Percentiles rank a stretch among this genome's conserved stretches.
phyloP scores from a whole-genome alignment of 2,888 invertebrate genomes.

The Pantelozetes paolii region DNA sequence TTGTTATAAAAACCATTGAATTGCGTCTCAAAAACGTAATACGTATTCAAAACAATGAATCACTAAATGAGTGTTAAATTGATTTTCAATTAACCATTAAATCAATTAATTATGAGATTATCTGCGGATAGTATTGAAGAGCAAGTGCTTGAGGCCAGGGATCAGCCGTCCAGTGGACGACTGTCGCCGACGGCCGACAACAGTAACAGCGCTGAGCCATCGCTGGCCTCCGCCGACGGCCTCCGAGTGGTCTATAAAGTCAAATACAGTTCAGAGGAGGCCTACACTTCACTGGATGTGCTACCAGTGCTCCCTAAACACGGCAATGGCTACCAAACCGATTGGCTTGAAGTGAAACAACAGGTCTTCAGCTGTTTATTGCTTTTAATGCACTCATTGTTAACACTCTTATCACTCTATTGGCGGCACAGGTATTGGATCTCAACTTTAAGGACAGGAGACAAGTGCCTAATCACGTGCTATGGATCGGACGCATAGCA shows the following conservation, averaged over 20 bases:
- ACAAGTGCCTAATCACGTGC: background rate
- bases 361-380: background rate
- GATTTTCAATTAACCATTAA: background rate
- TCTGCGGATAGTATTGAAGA: slow-evolving; percentile 24
- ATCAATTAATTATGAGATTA: slow-evolving; percentile 18
- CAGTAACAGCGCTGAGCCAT: background rate
- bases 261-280: background rate
- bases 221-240: background rate
- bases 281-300: background rate
- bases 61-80: background rate
- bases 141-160: background rate
- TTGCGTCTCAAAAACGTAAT: background rate
- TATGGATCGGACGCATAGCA: background rate
- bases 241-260: background rate
- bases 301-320: background rate
- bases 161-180: background rate
- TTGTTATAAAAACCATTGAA: background rate
- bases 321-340: background rate
- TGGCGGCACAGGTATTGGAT: background rate
- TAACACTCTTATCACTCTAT: background rate
- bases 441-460: background rate
- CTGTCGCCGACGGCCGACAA: background rate
- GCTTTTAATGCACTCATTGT: background rate
- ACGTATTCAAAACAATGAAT: background rate
- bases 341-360: slow-evolving; percentile 16